phyloP scores from a whole-genome alignment of 2,113 vertebrate species.

The Edolisoma coerulescens region DNA sequence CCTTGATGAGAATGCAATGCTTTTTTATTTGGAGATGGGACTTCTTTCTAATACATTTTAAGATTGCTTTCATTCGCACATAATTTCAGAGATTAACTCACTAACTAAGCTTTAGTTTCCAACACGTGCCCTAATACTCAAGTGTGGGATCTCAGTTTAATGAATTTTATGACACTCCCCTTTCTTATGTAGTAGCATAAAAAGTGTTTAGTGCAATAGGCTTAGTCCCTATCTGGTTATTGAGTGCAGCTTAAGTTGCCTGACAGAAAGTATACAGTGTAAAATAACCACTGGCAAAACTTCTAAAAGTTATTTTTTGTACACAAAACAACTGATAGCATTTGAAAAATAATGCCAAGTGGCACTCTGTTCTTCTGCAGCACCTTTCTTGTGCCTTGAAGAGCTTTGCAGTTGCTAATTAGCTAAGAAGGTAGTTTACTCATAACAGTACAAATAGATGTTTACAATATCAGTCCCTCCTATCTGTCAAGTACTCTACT shows the following conservation, averaged over 20 bases:
- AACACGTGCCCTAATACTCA: not conserved
- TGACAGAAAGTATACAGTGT: not conserved
- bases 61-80: conserved; percentile 3
- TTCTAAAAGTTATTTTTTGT: not conserved
- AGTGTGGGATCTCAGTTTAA: conserved; percentile 11
- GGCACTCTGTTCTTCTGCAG: not conserved
- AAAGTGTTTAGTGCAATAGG: conserved; percentile 9
- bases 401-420: not conserved
- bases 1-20: not conserved
- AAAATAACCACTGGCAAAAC: conserved; percentile 8
- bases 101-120: conserved; percentile 25
- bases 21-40: not conserved
- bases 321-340: not conserved
- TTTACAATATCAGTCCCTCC: not conserved
- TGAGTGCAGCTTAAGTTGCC: not conserved
- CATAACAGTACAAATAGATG: not conserved
- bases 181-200: conserved; percentile 7
- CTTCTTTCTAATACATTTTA: not conserved
- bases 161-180: conserved; percentile 1
- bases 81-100: conserved; percentile 28
- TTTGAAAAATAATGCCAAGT: not conserved
- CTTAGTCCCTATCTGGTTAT: conserved; percentile 32
- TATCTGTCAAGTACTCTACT: not conserved
- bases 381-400: not conserved
- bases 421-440: not conserved